Percentiles rank a stretch among this genome's conserved stretches.
Conservation (phyloP, 2,888 invertebrate species). For the Spilarctia lutea region DNA sequence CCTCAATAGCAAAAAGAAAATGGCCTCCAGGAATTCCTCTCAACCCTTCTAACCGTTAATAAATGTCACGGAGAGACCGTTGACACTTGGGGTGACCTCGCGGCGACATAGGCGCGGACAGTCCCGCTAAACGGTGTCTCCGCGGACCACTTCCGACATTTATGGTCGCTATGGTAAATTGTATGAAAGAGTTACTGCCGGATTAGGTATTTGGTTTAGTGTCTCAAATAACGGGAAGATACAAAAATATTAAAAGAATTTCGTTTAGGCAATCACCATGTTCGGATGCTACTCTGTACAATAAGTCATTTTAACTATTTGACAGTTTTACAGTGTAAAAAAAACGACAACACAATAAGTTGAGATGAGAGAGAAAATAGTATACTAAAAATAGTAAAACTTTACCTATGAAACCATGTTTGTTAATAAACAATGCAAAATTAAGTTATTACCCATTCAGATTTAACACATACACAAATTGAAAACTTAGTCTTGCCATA, state of each 20-base stretch:
- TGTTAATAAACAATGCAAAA: no score
- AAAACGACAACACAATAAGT: no score
- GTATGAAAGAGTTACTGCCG: constrained; percentile 7
- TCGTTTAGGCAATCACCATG: not conserved
- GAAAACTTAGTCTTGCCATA: no score
- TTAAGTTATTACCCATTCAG: not conserved
- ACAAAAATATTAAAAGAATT: not conserved
- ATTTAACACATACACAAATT: not conserved
- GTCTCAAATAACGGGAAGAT: not conserved
- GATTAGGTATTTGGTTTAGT: constrained; percentile 11
- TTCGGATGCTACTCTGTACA: not conserved
- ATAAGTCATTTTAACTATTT: no score
- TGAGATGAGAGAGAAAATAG: no score
- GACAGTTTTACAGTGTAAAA: no score
- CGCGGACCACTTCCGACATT: constrained; percentile 60
- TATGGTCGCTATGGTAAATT: constrained; percentile 55
- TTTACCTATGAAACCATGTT: no score
- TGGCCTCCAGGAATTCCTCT: constrained; percentile 72
- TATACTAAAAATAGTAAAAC: no score
- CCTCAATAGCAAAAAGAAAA: constrained; percentile 64
- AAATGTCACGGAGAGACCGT: constrained; percentile 75
- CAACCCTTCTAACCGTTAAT: constrained; percentile 80
- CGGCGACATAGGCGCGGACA: constrained; percentile 54
- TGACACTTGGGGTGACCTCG: constrained; percentile 67
- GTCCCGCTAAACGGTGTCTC: constrained; percentile 55